These are phyloP conservation scores for Aplodontia rufa DNA, from an alignment of 2,113 vertebrate species.

Conservation along the genomic window DNA sequence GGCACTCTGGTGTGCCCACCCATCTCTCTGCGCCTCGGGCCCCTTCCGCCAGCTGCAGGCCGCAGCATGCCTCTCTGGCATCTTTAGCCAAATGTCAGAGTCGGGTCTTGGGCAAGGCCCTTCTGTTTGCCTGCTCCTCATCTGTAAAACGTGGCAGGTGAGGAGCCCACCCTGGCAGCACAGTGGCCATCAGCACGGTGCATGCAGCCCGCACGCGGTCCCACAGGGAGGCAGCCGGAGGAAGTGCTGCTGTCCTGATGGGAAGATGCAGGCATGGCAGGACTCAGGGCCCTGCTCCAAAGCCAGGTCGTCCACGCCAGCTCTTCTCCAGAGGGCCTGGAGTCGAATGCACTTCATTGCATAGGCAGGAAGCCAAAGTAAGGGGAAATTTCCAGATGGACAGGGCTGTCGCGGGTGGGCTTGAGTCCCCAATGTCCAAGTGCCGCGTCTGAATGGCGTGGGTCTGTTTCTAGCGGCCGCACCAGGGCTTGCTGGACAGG, in stretches of 20 bases:
- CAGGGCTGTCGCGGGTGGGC: no score
- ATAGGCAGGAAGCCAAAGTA: background rate
- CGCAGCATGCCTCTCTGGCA: no score
- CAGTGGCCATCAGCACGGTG: no score
- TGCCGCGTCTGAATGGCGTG: accelerated
- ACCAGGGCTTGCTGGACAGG: accelerated
- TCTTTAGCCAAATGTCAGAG: no score
- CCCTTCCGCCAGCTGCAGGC: no score
- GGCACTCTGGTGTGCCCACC: no score
- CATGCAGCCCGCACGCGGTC: background rate
- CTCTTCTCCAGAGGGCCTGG: no score
- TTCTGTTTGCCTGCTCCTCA: background rate
- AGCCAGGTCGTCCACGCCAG: background rate
- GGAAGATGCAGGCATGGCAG: accelerated
- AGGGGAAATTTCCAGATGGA: no score
- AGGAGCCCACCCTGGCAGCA: no score
- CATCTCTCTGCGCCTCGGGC: no score
- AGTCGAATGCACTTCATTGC: background rate
- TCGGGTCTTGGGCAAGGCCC: accelerated
- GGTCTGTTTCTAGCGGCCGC: accelerated
- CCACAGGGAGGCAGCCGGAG: accelerated
- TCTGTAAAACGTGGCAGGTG: accelerated
- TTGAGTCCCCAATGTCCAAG: accelerated
- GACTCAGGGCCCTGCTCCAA: background rate
- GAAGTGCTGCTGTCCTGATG: background rate